Base-by-base conservation (phyloP, 1,140 invertebrate species). In the Protaetia brevitarsis region DNA sequence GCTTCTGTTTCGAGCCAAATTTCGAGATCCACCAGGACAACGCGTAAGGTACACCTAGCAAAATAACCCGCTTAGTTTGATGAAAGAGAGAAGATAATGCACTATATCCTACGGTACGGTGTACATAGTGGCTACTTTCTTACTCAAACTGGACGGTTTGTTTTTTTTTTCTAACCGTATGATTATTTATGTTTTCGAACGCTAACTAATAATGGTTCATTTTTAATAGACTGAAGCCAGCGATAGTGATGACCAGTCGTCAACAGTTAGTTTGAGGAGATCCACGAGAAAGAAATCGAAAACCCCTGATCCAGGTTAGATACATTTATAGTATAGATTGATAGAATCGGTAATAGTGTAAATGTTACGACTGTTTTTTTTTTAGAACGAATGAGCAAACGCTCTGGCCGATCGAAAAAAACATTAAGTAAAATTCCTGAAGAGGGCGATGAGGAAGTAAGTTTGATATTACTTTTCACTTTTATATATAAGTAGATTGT, bases 291-390 rank as follows among this genome's bases (percentile, higher is more conserved):
- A 31, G 5, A 62, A 31, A 23, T 62, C 60, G 1, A 62, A 62
- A 62, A 62, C 60, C 23, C 60, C 60, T 36, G 60, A 62, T 23
- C 34, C 30, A 34, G 60, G 60, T 62, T 34, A 7, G 13, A 29
- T 29, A 28, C 57, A 16, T 34, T 34, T 7, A 34, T 7, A 34
- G 7, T 34, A 34, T 34, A 7, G 7, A n/a, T 7, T 34, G n/a
- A 34, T 7, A 34, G n/a, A 2, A 1, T 31, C 11, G 1, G 3
- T n/a, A 23, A 51, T 6, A 8, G 26, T 59, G 23, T 59, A 29
- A 2, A 3, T 29, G 7, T 29, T 59, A n/a, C 16, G 0, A 10
- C 19, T 6, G 0, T 51, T 1, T 51, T 51, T 23, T 23, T 51
- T 51, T 21, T 51, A 51, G 41, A 51, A 19, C 19, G 0, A 51